Base-by-base conservation (phyloP, 2,888 invertebrate genomes). In the Sympetrum striolatum region DNA sequence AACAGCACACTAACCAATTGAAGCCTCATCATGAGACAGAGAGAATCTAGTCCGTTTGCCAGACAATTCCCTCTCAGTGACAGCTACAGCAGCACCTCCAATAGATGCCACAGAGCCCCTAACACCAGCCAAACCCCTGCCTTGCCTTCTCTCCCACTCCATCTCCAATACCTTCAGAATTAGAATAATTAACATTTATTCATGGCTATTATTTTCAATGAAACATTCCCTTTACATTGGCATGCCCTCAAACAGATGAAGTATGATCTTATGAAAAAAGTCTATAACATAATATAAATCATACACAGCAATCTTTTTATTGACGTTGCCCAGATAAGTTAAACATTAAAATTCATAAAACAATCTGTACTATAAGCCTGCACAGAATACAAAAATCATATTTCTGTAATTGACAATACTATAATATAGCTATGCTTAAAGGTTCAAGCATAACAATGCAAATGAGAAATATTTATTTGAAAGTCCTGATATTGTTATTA, bases 21-120 rank as follows among this genome's bases (percentile, higher is more conserved):
- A 98, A 37, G 98, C 98, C 94, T 98, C 98, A 93, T 98, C 98
- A 93, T 97, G 97, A 0, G 97, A 98, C 82, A 97, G 95, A 0
- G 98, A 98, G 94, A 98, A 98, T 91, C 96, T 94, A 18, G 96
- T 95, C 0, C 96, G 94, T 93, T 96, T 96, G 92, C 95, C 95
- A 91, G 58, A 82, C 18, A 73, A 39, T n/a, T 94, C 94, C 10
- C 95, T 93, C 90, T 94, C 94, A 0, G 92, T 91, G 81, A 92
- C 91, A 90, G 92, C 92, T 53, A 92, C 92, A 81, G 91, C 91
- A 73, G 94, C 93, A 90, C 92, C 92, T 90, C 93, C 60, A 94
- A 93, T 86, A n/a, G 60, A 37, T 22, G 86, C 35, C 58, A 90
- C 73, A 31, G 79, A 82, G 35, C 90, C 48, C 90, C 64, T 91